A percentile compares a stretch with the other conserved stretches of the same genome.
These are phyloP conservation scores for Tetrapedia diversipes DNA, from an alignment of 2,888 invertebrate genomes.

Conservation along the genomic window DNA sequence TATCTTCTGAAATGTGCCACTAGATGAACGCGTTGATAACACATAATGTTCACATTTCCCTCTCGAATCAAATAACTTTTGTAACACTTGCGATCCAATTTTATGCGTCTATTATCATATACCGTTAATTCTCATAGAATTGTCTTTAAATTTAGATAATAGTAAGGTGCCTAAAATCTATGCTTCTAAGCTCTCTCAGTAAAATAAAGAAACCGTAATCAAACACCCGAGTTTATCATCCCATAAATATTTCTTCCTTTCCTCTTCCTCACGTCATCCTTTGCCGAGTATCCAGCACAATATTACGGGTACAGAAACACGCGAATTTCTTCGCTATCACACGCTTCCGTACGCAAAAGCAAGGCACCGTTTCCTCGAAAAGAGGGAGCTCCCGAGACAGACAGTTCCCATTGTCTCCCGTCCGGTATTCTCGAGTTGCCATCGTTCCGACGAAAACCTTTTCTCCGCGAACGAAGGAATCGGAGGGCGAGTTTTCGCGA, in stretches of 20 bases:
- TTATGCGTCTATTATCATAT: too few relatives aligned
- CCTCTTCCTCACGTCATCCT: too few relatives aligned
- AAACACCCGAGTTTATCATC: not conserved
- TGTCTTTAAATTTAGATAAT: too few relatives aligned
- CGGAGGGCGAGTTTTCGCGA: conserved; percentile 1
- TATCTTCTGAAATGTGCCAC: too few relatives aligned
- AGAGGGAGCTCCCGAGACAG: not conserved
- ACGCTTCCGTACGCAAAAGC: not conserved
- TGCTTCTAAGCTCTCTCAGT: not conserved
- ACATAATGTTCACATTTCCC: too few relatives aligned
- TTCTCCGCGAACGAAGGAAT: not conserved
- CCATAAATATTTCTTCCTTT: not conserved
- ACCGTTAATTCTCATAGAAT: too few relatives aligned
- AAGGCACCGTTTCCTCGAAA: not conserved
- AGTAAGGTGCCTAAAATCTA: not conserved
- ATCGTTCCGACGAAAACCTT: not conserved
- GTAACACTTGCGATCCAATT: too few relatives aligned
- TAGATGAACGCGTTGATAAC: too few relatives aligned
- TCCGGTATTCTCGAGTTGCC: not conserved
- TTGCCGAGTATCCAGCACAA: not conserved
- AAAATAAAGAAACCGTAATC: not conserved
- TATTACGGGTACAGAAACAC: too few relatives aligned
- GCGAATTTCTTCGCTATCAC: not conserved
- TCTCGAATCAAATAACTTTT: too few relatives aligned
- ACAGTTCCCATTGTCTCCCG: conserved; percentile 2